A percentile compares a stretch with the other conserved stretches of the same genome.
Evolutionary conservation across 2,113 vertebrate genomes (phyloP).

Genomic region (Microcebus griseorufus): DNA sequence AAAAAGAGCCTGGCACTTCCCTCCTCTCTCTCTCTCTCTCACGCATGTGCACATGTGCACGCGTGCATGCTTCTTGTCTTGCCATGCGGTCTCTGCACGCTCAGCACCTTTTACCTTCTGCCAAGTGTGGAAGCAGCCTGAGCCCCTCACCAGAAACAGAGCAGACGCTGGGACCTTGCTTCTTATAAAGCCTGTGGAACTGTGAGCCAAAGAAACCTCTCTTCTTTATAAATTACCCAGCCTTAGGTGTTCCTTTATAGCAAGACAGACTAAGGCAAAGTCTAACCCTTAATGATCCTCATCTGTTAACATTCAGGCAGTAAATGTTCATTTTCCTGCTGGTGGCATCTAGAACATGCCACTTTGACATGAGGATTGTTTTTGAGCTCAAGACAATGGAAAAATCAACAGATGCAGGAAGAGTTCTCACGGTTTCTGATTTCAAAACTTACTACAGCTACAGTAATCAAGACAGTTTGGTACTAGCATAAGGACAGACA

Average conservation of each 20-base stretch:
- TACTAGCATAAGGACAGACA: background rate
- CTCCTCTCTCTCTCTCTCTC: no score
- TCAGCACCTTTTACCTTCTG: background rate
- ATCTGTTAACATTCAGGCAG: background rate
- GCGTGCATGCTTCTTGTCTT: background rate
- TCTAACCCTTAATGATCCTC: background rate
- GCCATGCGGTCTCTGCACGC: background rate
- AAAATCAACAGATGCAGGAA: background rate
- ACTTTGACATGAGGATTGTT: background rate
- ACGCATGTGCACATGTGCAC: no score
- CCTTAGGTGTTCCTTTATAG: background rate
- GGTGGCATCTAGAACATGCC: background rate
- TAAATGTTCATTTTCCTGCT: background rate
- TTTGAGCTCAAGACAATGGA: background rate
- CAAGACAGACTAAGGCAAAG: background rate
- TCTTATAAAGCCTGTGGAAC: background rate
- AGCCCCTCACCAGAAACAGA: background rate
- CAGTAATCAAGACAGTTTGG: background rate
- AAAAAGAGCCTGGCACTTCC: background rate
- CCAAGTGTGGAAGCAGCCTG: background rate
- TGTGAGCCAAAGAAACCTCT: background rate
- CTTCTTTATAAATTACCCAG: background rate
- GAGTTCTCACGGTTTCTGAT: background rate
- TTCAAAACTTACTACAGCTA: background rate
- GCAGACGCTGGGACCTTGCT: background rate